phyloP scores from a whole-genome alignment of 2,888 invertebrate genomes.

The Marronus borbonicus region DNA sequence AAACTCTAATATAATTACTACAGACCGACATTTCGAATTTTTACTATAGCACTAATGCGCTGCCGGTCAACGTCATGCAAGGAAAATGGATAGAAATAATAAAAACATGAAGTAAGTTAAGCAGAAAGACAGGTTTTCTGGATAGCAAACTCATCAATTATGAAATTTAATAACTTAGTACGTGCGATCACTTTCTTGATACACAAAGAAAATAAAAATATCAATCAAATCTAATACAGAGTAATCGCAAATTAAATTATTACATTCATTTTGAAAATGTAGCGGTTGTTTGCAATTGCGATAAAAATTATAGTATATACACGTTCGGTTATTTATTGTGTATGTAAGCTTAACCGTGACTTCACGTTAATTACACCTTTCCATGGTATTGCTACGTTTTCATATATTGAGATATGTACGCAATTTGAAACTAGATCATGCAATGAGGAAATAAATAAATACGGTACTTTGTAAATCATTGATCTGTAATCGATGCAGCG shows the following conservation, averaged over 20 bases:
- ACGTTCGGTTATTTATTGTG: not conserved
- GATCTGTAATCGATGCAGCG: conserved; percentile 15
- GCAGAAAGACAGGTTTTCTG: no score
- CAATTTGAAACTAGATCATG: conserved; percentile 18
- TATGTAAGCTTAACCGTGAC: conserved; percentile 11
- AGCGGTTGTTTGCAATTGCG: not conserved
- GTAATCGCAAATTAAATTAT: not conserved
- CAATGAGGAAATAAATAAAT: conserved; percentile 42
- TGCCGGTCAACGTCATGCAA: no score
- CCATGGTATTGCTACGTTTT: not conserved
- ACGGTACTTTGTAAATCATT: conserved; percentile 21
- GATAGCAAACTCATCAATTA: no score
- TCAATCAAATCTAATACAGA: no score
- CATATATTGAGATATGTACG: not conserved
- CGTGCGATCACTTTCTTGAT: no score
- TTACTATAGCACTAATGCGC: no score
- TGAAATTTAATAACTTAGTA: no score
- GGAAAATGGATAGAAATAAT: no score
- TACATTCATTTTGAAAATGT: conserved; percentile 1
- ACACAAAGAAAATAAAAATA: no score
- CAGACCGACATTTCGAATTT: no score
- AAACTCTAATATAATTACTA: no score
- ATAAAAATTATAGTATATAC: not conserved
- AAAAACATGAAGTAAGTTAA: no score
- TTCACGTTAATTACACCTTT: conserved; percentile 21